phyloP scores from a whole-genome alignment of 2,888 invertebrate genomes.

The Lasioglossum pauxillum region DNA sequence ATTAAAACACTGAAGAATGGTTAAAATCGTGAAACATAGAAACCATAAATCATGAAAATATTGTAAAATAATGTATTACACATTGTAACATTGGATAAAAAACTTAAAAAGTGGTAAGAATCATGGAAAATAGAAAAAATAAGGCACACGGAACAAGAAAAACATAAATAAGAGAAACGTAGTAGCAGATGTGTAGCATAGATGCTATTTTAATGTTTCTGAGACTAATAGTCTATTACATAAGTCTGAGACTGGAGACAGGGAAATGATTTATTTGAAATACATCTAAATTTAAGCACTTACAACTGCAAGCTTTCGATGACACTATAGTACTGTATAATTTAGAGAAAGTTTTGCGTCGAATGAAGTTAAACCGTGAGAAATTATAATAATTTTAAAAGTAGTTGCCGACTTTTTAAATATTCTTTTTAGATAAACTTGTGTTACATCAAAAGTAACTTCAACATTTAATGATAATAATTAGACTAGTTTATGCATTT shows the following conservation, averaged over 20 bases:
- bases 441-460: too few relatives aligned
- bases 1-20: too few relatives aligned
- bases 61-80: not conserved
- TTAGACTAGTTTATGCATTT: too few relatives aligned
- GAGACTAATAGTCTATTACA: not conserved
- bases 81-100: not conserved
- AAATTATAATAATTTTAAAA: not conserved
- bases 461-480: too few relatives aligned
- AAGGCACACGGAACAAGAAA: not conserved
- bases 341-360: not conserved
- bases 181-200: not conserved
- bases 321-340: not conserved
- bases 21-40: too few relatives aligned
- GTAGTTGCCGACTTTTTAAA: too few relatives aligned
- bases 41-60: too few relatives aligned
- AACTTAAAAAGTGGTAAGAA: not conserved
- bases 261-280: not conserved
- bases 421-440: too few relatives aligned
- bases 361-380: not conserved
- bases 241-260: not conserved
- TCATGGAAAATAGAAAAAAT: not conserved
- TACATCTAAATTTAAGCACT: not conserved
- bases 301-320: not conserved
- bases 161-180: not conserved
- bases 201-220: conserved; percentile 4